Percentiles rank a stretch among this genome's conserved stretches.
Conservation (phyloP, 2,797 vertebrate genomes). For the Sphenodon punctatus region DNA sequence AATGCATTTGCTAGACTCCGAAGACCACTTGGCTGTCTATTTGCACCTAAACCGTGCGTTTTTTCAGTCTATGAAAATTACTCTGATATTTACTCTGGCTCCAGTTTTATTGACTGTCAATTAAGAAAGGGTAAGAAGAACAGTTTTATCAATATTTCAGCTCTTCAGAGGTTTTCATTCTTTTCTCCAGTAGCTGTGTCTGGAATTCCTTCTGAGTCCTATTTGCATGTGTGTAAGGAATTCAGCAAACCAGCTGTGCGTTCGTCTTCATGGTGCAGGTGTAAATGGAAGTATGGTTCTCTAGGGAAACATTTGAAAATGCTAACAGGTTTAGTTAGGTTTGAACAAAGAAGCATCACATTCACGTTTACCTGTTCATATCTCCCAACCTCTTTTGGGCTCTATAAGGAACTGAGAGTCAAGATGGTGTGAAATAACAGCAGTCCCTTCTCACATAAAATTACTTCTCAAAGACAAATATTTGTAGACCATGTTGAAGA, state of each 20-base stretch:
- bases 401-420: neutral
- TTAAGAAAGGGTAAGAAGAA: neutral
- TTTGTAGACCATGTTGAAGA: neutral
- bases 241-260: neutral
- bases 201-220: neutral
- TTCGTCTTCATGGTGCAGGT: neutral
- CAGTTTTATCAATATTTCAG: neutral
- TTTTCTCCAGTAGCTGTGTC: neutral
- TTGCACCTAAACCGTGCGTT: neutral
- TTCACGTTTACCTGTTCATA: neutral
- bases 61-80: neutral
- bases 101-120: neutral
- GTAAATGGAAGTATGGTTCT: neutral
- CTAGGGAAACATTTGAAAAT: neutral
- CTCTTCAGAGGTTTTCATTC: neutral
- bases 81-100: slow-evolving; percentile 4
- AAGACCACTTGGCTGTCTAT: neutral
- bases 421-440: neutral
- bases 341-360: neutral
- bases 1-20: neutral
- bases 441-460: neutral
- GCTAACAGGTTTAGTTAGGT: neutral
- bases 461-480: neutral
- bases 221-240: neutral
- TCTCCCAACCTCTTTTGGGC: too few relatives aligned